phyloP scores from a whole-genome alignment of 2,888 invertebrate genomes.

The Zygogramma bicolorata region DNA sequence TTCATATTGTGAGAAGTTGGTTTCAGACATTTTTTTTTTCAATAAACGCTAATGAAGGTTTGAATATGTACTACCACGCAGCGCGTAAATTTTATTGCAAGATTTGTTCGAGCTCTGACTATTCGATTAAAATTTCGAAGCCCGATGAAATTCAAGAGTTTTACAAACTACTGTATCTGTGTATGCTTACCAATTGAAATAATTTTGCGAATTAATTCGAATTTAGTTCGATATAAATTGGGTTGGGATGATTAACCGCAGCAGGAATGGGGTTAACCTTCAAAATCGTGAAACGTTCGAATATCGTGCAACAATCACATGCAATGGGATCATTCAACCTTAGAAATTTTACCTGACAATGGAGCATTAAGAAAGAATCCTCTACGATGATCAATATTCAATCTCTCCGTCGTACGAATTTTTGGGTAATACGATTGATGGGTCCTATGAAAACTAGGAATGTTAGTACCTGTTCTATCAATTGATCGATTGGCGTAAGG shows the following conservation, averaged over 20 bases:
- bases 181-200: not conserved
- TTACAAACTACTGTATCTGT: too few species aligned
- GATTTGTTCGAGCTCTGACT: too few species aligned
- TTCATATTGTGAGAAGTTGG: too few species aligned
- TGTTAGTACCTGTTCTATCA: not conserved
- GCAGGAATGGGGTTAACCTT: not conserved
- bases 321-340: not conserved
- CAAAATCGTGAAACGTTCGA: not conserved
- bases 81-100: too few species aligned
- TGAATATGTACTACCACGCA: too few species aligned
- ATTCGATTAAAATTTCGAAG: too few species aligned
- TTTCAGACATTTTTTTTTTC: too few species aligned
- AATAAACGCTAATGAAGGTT: too few species aligned
- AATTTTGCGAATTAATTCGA: not conserved
- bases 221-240: not conserved
- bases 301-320: not conserved
- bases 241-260: not conserved
- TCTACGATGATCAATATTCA: not conserved
- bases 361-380: not conserved
- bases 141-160: too few species aligned
- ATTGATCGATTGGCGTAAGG: not conserved
- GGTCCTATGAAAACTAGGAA: not conserved
- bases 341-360: conserved; percentile 1
- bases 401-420: not conserved
- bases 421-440: not conserved